These are phyloP conservation scores for Petroica traversi DNA, from an alignment of 2,113 vertebrate genomes.

Conservation along the genomic window DNA sequence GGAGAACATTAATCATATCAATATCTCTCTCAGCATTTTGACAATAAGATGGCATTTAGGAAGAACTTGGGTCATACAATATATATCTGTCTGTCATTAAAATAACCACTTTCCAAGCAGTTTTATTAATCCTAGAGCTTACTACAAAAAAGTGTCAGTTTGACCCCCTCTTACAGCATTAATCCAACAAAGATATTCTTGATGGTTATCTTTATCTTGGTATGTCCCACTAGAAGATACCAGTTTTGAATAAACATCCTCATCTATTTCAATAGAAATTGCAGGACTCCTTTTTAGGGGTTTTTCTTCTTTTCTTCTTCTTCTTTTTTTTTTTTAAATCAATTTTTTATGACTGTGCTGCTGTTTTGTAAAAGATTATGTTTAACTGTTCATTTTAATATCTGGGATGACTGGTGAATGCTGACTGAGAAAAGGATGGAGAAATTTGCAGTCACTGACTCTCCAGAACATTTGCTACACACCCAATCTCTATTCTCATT, in stretches of 20 bases:
- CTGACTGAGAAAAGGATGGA: background rate
- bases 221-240: background rate
- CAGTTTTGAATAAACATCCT: background rate
- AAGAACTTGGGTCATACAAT: conserved; percentile 27
- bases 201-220: background rate
- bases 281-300: background rate
- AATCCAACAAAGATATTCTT: background rate
- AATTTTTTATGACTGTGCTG: background rate
- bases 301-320: background rate
- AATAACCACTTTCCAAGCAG: conserved; percentile 12
- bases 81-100: conserved; percentile 37
- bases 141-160: background rate
- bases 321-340: too few relatives aligned
- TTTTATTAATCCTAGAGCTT: conserved; percentile 31
- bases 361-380: background rate
- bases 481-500: background rate
- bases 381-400: background rate
- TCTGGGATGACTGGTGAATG: background rate
- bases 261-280: background rate
- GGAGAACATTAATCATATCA: conserved; percentile 8
- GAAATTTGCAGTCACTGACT: background rate
- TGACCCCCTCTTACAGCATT: background rate
- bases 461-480: background rate
- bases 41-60: conserved; percentile 29
- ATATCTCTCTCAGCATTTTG: conserved; percentile 10